Percentiles rank a stretch among this genome's conserved stretches.
Evolutionary conservation across 2,888 invertebrate species (phyloP).

Genomic region (Danaus chrysippus): DNA sequence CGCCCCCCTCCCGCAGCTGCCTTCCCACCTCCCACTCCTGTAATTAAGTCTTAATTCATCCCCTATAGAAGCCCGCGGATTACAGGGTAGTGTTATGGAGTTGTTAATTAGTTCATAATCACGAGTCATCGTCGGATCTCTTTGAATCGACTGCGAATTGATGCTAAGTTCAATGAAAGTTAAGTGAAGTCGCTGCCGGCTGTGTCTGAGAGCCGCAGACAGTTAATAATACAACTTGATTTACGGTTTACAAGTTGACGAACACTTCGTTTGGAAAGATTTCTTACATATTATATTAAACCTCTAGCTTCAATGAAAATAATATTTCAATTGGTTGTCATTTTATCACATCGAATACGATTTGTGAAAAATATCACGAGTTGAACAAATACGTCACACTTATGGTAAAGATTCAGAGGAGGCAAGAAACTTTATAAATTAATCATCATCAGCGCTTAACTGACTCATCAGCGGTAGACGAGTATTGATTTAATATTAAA

Average conservation of each 20-base stretch:
- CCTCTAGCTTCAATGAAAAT: no score
- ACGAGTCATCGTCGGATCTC: constrained; percentile 23
- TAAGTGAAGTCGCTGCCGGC: constrained; percentile 4
- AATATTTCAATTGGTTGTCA: no score
- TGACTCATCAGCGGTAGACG: constrained; percentile 1
- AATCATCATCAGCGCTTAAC: constrained; percentile 25
- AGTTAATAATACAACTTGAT: constrained; percentile 3
- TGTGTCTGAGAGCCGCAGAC: constrained; percentile 3
- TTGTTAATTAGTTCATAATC: constrained; percentile 29
- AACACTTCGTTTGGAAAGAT: background rate
- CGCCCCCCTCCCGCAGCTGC: constrained; percentile 18
- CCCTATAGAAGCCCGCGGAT: constrained; percentile 16
- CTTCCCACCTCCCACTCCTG: constrained; percentile 13
- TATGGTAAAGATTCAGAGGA: constrained; percentile 31
- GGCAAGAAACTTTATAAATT: constrained; percentile 31
- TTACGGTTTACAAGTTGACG: constrained; percentile 1
- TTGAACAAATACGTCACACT: constrained; percentile 10
- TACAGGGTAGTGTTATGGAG: constrained; percentile 24
- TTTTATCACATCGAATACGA: no score
- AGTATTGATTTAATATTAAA: background rate
- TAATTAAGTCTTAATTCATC: constrained; percentile 34
- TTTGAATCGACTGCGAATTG: constrained; percentile 24
- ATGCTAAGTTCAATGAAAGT: constrained; percentile 2
- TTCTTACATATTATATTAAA: background rate
- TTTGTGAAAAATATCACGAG: background rate